Percentiles rank a stretch among this genome's conserved stretches.
Evolutionary conservation across 64 coral and sea anemone species (phyloP).

Genomic region (Trachythela sp.): DNA sequence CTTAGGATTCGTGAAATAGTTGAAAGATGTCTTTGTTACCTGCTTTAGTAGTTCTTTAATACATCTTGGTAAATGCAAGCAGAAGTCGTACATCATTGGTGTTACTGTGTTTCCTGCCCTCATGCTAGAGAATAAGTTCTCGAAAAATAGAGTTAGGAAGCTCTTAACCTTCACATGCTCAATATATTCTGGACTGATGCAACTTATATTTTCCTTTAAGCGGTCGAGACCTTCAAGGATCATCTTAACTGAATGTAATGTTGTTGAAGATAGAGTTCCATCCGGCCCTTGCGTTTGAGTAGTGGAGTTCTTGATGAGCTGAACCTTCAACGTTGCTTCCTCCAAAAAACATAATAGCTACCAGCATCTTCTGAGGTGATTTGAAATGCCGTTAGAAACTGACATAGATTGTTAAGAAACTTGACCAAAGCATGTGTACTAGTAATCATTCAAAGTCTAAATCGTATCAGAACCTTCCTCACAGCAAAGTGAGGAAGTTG

Average conservation of each 20-base stretch:
- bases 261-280: constrained; percentile 44
- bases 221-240: constrained; percentile 46
- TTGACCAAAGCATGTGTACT: constrained; percentile 49
- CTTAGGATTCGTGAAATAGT: constrained; percentile 53
- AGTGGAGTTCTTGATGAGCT: constrained; percentile 44
- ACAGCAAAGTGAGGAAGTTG: constrained; percentile 46
- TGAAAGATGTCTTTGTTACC: constrained; percentile 47
- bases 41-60: constrained; percentile 47
- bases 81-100: constrained; percentile 54
- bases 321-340: constrained; percentile 46
- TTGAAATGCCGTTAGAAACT: constrained; percentile 46
- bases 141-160: constrained; percentile 57
- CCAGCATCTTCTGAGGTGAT: constrained; percentile 39
- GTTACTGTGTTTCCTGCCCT: constrained; percentile 46
- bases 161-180: constrained; percentile 34
- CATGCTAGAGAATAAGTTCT: constrained; percentile 61
- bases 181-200: constrained; percentile 47
- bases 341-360: constrained; percentile 47
- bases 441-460: constrained; percentile 45
- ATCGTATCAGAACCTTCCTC: constrained; percentile 45
- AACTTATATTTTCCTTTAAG: constrained; percentile 22
- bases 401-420: constrained; percentile 55
- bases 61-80: constrained; percentile 48
- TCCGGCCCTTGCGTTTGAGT: constrained; percentile 46
- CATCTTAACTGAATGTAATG: constrained; percentile 48